Percentiles rank a stretch among this genome's conserved stretches.
These are phyloP conservation scores for Aphelocoma californica DNA, from an alignment of 2,797 vertebrate species.

Conservation along the genomic window DNA sequence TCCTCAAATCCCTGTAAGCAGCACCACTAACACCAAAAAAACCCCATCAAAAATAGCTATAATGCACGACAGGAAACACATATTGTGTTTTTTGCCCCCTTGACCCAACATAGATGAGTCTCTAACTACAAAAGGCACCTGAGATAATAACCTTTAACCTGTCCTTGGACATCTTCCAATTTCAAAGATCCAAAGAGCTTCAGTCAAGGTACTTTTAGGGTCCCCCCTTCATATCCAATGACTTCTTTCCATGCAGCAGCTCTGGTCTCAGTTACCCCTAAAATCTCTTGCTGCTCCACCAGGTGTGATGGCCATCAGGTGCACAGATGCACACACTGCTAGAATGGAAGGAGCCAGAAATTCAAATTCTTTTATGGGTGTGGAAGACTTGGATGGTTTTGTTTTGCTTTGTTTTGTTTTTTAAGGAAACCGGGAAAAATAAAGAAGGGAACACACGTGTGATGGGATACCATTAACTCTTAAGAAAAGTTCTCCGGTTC, in stretches of 20 bases:
- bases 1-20: background rate
- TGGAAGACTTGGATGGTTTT: background rate
- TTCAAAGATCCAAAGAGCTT: background rate
- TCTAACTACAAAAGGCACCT: background rate
- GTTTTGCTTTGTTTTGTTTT: background rate
- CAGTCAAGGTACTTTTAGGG: background rate
- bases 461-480: background rate
- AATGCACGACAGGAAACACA: background rate
- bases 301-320: background rate
- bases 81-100: background rate
- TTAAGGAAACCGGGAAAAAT: background rate
- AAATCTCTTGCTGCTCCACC: background rate
- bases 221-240: background rate
- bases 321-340: background rate
- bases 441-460: background rate
- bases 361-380: background rate
- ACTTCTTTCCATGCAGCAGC: background rate
- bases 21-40: background rate
- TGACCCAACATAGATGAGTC: background rate
- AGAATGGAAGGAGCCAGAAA: background rate
- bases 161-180: background rate
- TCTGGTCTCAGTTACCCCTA: too few relatives aligned
- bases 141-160: background rate
- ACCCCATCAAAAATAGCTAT: background rate
- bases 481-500: background rate